These are phyloP conservation scores for Biston betularia DNA, from an alignment of 2,888 invertebrate genomes.

Conservation along the genomic window DNA sequence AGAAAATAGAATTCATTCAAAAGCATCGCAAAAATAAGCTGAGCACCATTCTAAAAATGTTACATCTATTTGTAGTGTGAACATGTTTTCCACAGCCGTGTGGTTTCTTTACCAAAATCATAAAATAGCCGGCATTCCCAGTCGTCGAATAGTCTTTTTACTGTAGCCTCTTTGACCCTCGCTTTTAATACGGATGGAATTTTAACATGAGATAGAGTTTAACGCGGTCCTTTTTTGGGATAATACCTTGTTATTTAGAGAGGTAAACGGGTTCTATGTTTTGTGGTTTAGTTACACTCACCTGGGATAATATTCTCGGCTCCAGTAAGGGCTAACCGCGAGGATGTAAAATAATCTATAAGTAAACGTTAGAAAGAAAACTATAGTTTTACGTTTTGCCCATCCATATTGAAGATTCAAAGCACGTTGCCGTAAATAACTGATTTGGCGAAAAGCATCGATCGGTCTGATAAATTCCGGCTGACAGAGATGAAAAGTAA, in stretches of 20 bases:
- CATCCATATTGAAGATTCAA: no score
- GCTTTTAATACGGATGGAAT: slow-evolving; percentile 29
- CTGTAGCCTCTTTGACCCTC: slow-evolving; percentile 24
- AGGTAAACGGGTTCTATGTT: slow-evolving; percentile 27
- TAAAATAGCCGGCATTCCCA: slow-evolving; percentile 32
- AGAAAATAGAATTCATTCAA: no score
- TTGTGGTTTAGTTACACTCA: slow-evolving; percentile 21
- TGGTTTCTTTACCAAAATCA: slow-evolving; percentile 20
- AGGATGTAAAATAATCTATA: not conserved
- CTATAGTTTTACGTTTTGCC: no score
- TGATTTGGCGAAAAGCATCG: no score
- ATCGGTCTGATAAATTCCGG: no score
- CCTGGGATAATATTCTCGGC: not conserved
- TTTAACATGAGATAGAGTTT: slow-evolving; percentile 34
- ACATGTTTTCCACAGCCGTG: slow-evolving; percentile 5
- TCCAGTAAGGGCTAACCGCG: not conserved
- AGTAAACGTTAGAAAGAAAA: not conserved
- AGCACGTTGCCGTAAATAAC: no score
- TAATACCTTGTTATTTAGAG: slow-evolving; percentile 32
- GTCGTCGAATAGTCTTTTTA: slow-evolving; percentile 32
- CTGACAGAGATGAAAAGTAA: no score
- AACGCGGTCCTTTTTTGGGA: slow-evolving; percentile 31
- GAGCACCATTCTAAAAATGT: no score
- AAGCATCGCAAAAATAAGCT: not conserved
- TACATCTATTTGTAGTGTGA: not conserved